Evolutionary conservation across 2,797 vertebrate genomes (phyloP), one percentile per base, ranked within the genome.

Genomic region (Sandelia bainsii): DNA sequence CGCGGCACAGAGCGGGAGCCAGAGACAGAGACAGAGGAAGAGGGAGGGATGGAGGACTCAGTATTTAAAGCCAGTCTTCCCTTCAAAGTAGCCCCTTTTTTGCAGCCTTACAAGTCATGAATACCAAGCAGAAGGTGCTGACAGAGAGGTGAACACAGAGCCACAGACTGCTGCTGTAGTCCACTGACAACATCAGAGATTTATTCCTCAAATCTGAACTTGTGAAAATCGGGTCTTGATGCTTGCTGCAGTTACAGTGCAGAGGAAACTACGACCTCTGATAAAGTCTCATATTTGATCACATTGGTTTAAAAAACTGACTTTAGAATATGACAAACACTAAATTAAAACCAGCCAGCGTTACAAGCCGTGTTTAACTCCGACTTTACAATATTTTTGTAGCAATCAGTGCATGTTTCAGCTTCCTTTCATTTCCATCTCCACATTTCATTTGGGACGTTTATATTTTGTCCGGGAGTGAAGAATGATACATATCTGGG

Each of bases 121-220:
- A 92, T 91, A 92, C 77, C 80, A 91, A 93, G 60, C 87, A 90
- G 88, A 83, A 75, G 73, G 74, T 72, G 84, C 67, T 29, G 48
- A 20, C 72, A 64, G 46, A 56, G 63, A 23, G 25, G 39, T 23
- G n/a, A 67, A 65, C 67, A 60, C 76, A 52, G 71, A 58, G 50
- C 16, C 27, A 29, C 54, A 17, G 9, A 19, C 60, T 37, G 52
- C 58, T 67, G 75, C 59, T 40, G 44, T 67, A 25, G 60, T 44
- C 59, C 3, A 11, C 60, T 39, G 40, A 44, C 13, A 66, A 61
- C 62, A 62, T 42, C 20, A 2, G 44, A n/a, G 52, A 16, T 23
- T 51, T n/a, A n/a, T 6, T 3, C 1, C 22, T 27, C 9, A 34
- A 65, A 22, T 5, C 42, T 37, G 2, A 46, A 44, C 12, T 16